These are phyloP conservation scores for Zaprionus obscuricornis DNA, from an alignment of 2,888 invertebrate genomes.

Conservation along the genomic window DNA sequence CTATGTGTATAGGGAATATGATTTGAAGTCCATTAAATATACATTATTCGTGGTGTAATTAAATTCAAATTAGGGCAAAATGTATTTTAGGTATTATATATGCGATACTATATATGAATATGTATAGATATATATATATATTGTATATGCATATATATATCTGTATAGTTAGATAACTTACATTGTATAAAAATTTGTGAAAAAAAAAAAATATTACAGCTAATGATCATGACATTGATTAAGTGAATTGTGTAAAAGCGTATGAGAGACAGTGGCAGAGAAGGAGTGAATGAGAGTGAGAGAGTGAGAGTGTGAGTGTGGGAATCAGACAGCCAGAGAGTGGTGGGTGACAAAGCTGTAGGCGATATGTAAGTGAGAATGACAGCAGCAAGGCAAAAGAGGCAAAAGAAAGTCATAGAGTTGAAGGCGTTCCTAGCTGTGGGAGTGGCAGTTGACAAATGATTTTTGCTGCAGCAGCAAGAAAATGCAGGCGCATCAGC, in stretches of 20 bases:
- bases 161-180: neutral
- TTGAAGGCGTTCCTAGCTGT: too few species aligned
- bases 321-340: too few species aligned
- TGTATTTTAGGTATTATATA: constrained; percentile 22
- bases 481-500: constrained; percentile 24
- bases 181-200: constrained; percentile 16
- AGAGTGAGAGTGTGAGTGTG: neutral
- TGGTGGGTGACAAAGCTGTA: too few species aligned
- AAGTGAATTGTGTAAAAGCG: constrained; percentile 25
- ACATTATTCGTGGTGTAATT: constrained; percentile 44
- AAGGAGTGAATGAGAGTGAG: neutral
- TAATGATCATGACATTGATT: constrained; percentile 32
- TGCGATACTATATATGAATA: constrained; percentile 3
- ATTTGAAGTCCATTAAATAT: constrained; percentile 38
- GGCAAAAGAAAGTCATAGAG: too few species aligned
- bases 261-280: neutral
- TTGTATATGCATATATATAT: neutral
- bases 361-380: neutral
- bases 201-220: constrained; percentile 15
- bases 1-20: neutral
- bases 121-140: constrained; percentile 10
- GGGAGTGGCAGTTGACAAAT: constrained; percentile 31
- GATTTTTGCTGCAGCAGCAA: constrained; percentile 26
- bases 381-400: too few species aligned
- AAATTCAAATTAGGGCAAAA: constrained; percentile 29